Evolutionary conservation across 2,888 invertebrate species (phyloP).

Genomic region (Eilema griseolum): DNA sequence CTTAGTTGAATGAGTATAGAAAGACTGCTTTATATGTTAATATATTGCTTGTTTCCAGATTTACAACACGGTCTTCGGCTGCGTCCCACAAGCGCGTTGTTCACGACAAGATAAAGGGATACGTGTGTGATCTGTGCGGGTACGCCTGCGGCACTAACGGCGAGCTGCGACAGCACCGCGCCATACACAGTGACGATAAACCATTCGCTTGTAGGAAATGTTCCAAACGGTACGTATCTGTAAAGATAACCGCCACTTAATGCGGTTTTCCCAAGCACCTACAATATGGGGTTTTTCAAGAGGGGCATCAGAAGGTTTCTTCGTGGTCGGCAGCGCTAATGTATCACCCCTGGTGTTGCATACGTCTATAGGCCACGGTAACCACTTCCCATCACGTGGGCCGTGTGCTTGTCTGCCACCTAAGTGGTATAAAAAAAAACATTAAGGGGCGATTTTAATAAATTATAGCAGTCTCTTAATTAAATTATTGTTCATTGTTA

Average conservation of each 20-base stretch:
- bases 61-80: conserved; percentile 84
- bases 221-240: conserved; percentile 74
- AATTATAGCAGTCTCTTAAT: not conserved
- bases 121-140: conserved; percentile 86
- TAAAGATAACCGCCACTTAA: not conserved
- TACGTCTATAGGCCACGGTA: no score
- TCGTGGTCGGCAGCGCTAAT: no score
- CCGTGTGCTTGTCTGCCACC: no score
- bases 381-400: no score
- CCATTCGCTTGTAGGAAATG: conserved; percentile 84
- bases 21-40: no score
- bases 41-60: conserved; percentile 63
- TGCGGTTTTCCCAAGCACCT: no score
- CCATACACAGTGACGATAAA: conserved; percentile 87
- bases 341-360: no score
- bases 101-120: conserved; percentile 86
- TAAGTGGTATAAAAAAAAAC: no score
- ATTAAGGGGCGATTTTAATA: not conserved
- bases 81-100: conserved; percentile 85
- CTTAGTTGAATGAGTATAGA: no score
- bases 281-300: no score
- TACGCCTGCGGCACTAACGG: conserved; percentile 87
- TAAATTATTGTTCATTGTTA: not conserved
- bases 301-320: no score
- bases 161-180: conserved; percentile 85